Percentiles rank a stretch among this genome's conserved stretches.
Evolutionary conservation across 2,888 invertebrate genomes (phyloP).

Genomic region (Litoditis marina): DNA sequence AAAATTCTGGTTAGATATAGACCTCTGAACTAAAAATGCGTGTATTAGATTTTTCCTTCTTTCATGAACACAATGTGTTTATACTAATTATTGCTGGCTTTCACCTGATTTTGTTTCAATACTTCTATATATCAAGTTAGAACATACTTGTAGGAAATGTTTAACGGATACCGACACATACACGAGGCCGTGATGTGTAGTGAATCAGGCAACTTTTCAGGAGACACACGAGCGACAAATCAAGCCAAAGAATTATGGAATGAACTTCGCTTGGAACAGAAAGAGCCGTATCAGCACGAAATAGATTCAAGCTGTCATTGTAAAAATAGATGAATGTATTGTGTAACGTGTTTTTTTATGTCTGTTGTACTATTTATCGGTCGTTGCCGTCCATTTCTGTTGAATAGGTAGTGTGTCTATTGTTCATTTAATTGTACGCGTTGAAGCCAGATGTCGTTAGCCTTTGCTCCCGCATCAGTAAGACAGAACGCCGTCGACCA

Average conservation of each 20-base stretch:
- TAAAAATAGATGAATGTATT: constrained; percentile 17
- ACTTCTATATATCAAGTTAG: too few relatives aligned
- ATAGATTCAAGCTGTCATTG: constrained; percentile 65
- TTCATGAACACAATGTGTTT: too few relatives aligned
- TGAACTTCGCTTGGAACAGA: constrained; percentile 93
- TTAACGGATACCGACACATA: too few relatives aligned
- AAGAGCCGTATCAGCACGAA: constrained; percentile 92
- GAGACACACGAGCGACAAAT: constrained; percentile 73
- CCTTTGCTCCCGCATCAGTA: constrained; percentile 2
- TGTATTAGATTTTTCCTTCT: too few relatives aligned
- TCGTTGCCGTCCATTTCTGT: not conserved
- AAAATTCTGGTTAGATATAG: too few relatives aligned
- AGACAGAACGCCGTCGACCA: constrained; percentile 24
- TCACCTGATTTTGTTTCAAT: too few relatives aligned
- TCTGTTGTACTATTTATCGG: not conserved
- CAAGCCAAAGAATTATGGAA: constrained; percentile 84
- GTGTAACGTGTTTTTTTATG: not conserved
- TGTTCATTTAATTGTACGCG: not conserved
- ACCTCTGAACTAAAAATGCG: too few relatives aligned
- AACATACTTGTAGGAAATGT: too few relatives aligned
- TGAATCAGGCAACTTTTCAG: constrained; percentile 18
- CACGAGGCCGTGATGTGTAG: too few relatives aligned
- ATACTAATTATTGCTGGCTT: too few relatives aligned
- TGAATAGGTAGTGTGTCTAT: not conserved
- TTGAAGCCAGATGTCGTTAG: constrained; percentile 36